Percentiles rank a stretch among this genome's conserved stretches.
These are phyloP conservation scores for Anastatus disparis DNA, from an alignment of 1,140 invertebrate genomes.

Conservation along the genomic window DNA sequence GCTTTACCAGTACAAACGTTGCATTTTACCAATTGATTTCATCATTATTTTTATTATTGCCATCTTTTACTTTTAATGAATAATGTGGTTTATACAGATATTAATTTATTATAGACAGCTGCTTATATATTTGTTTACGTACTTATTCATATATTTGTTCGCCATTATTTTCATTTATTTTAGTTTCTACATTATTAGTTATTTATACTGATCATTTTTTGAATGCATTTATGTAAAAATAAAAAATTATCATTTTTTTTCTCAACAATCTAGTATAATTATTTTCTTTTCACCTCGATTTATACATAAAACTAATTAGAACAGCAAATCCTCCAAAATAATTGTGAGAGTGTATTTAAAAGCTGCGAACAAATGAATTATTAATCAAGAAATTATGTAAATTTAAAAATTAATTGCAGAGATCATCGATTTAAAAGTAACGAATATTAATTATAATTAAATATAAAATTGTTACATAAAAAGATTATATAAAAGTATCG, in stretches of 20 bases:
- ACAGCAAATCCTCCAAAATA: too few species aligned
- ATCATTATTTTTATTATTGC: neutral
- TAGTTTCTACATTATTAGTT: neutral
- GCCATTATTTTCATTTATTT: neutral
- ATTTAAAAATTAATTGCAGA: neutral
- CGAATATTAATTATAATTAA: neutral
- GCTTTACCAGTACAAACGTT: neutral
- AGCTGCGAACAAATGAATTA: neutral
- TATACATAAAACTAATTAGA: too few species aligned
- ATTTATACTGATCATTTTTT: neutral
- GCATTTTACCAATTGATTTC: neutral
- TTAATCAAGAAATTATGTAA: neutral
- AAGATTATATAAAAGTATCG: constrained; percentile 18
- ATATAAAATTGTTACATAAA: neutral
- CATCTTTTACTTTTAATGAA: neutral
- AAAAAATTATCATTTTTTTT: neutral
- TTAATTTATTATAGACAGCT: constrained; percentile 12
- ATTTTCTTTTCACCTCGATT: too few species aligned
- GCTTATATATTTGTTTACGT: constrained; percentile 32
- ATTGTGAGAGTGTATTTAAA: neutral
- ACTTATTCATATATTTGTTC: constrained; percentile 36
- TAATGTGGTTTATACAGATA: constrained; percentile 33
- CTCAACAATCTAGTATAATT: too few species aligned
- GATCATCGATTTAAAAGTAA: neutral
- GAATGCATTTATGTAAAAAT: neutral